Base-by-base conservation (phyloP, 35 echinoderm and acorn worm species). In the Nesometra sesokonis region DNA sequence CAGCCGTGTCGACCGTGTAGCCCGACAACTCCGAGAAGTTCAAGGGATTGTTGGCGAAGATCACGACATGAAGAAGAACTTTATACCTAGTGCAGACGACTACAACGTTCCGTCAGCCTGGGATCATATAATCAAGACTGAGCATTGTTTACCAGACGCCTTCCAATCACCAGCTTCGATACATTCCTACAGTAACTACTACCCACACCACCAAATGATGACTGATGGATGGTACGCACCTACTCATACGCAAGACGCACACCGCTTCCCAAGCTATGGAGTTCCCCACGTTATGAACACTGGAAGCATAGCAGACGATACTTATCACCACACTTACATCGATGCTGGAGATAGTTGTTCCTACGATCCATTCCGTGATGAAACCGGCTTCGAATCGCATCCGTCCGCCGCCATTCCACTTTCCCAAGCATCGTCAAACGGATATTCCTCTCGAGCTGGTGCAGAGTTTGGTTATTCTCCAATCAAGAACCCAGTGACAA, bases 1-100 rank as follows among this genome's bases (percentile, higher is more conserved):
- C 78, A 99, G 88, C 82, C 92, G 96, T 21, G 96, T 99, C 5
- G 96, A 99, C 85, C 90, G 96, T 5, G 92, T 99, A 9, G 96
- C 96, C 9, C 83, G 96, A 27, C 96, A 99, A 36, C 88, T 99
- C 31, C 79, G 96, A 29, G 96, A 99, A 40, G 96, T 93, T 4
- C 90, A 92, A 31, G 37, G 37, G 15, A 34, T 83, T 35, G 34
- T 83, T 9, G 35, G 35, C 3, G 81, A 38, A 9, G 52, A 67
- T 67, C 52, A 86, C 47, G 87, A 87, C 27, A 89, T 86, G 52
- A 84, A 85, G 27, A 32, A n/a, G 57, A 7, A 32, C 39, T 52
- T 36, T 84, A 84, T 77, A 81, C 47, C n/a, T 77, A 37, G 33
- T 57, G 82, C 32, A 19, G 32, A 81, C 30, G 31, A 81, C 0